phyloP scores from a whole-genome alignment of 2,888 invertebrate species.

The Cantharis lateralis region DNA sequence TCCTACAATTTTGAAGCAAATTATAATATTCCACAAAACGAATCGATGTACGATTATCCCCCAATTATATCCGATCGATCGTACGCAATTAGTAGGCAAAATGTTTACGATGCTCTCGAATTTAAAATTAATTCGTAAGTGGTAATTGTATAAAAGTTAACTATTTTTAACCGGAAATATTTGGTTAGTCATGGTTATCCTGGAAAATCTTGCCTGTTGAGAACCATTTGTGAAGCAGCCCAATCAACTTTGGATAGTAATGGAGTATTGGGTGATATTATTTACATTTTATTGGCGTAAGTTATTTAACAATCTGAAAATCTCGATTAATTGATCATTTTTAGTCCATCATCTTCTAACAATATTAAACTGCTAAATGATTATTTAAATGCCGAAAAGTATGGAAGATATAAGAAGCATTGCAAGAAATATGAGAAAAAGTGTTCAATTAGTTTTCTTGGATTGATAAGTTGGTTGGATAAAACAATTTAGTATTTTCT shows the following conservation, averaged over 20 bases:
- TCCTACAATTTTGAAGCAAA: conserved; percentile 75
- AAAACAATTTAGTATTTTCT: conserved; percentile 43
- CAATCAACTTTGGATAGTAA: conserved; percentile 58
- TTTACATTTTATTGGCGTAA: conserved; percentile 69
- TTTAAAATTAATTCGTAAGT: conserved; percentile 35
- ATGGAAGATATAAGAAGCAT: conserved; percentile 55
- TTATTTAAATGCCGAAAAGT: conserved; percentile 61
- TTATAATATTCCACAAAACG: conserved; percentile 64
- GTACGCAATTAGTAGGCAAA: too few relatives aligned
- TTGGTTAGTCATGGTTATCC: too few relatives aligned
- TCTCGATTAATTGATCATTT: conserved; percentile 30
- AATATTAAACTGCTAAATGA: conserved; percentile 60
- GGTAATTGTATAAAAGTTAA: background rate
- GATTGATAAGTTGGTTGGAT: conserved; percentile 57
- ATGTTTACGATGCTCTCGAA: conserved; percentile 29
- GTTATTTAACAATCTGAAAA: conserved; percentile 40
- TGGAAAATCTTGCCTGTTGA: too few relatives aligned
- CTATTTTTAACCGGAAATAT: too few relatives aligned
- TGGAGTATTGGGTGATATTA: conserved; percentile 67
- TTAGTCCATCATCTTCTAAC: conserved; percentile 65
- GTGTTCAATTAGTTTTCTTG: conserved; percentile 61
- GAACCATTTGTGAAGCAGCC: too few relatives aligned
- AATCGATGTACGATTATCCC: conserved; percentile 42
- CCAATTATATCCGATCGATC: conserved; percentile 5
- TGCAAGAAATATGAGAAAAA: conserved; percentile 57